These are phyloP conservation scores for Leptosomus discolor DNA, from an alignment of 2,113 vertebrate genomes.

Conservation along the genomic window DNA sequence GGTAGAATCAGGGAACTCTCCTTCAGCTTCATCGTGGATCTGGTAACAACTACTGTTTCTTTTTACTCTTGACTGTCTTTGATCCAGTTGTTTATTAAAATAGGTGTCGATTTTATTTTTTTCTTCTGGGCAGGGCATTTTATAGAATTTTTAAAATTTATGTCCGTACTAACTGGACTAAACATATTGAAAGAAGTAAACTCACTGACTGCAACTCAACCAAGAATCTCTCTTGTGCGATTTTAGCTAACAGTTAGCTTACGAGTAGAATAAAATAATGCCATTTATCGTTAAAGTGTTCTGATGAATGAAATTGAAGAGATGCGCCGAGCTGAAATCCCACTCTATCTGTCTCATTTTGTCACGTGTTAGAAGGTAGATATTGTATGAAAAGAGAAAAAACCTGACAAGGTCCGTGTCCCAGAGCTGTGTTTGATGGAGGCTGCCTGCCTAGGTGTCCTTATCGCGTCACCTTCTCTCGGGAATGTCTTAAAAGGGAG, in stretches of 20 bases:
- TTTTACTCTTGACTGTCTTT: background rate
- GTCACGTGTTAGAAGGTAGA: background rate
- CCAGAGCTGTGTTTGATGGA: background rate
- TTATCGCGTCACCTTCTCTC: background rate
- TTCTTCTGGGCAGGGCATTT: background rate
- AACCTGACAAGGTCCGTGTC: rapidly evolving
- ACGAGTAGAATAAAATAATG: background rate
- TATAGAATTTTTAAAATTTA: background rate
- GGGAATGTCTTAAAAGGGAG: background rate
- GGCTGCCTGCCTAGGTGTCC: background rate
- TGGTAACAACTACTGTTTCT: background rate
- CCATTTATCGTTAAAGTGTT: background rate
- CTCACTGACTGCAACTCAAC: background rate
- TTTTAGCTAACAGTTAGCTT: background rate
- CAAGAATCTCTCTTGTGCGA: background rate
- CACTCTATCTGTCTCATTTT: background rate
- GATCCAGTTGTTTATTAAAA: background rate
- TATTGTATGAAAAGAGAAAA: background rate
- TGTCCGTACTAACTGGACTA: background rate
- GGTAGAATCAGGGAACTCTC: background rate
- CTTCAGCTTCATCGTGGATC: background rate
- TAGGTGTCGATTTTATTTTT: rapidly evolving
- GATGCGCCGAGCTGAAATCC: background rate
- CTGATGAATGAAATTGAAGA: background rate
- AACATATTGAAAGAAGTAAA: background rate